phyloP scores from a whole-genome alignment of 2,888 invertebrate genomes.

The Caenorhabditis parvicauda region DNA sequence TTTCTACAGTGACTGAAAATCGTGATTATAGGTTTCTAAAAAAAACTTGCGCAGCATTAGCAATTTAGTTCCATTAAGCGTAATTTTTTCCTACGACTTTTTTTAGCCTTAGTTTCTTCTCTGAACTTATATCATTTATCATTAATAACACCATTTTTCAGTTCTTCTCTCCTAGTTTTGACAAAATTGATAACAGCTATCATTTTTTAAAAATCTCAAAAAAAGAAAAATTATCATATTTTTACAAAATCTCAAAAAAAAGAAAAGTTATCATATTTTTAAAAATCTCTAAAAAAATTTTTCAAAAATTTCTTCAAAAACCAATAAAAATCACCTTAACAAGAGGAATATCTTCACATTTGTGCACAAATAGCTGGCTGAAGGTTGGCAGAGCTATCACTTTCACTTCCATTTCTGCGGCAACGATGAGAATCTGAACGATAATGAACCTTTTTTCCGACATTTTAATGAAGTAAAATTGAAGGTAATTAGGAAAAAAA shows the following conservation, averaged over 20 bases:
- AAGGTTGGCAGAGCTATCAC: conserved; percentile 55
- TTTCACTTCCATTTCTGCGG: conserved; percentile 54
- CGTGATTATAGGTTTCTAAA: too few species aligned
- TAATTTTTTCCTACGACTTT: too few species aligned
- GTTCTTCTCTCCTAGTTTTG: too few species aligned
- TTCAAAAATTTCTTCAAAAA: too few species aligned
- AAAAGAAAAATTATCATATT: not conserved
- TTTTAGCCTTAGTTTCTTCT: too few species aligned
- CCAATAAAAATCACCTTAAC: conserved; percentile 48
- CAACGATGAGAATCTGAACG: conserved; percentile 53
- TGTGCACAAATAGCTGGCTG: conserved; percentile 47
- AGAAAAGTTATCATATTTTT: not conserved
- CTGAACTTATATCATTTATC: too few species aligned
- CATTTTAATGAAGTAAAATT: conserved; percentile 12
- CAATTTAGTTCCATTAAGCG: too few species aligned
- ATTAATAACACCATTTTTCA: too few species aligned
- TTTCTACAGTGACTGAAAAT: too few species aligned
- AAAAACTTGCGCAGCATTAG: too few species aligned
- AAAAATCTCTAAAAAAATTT: not conserved
- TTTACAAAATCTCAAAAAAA: not conserved
- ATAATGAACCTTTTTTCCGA: not conserved
- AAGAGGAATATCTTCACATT: conserved; percentile 53
- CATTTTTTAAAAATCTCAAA: too few species aligned
- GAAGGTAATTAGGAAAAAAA: not conserved
- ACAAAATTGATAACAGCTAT: too few species aligned